A percentile compares a stretch with the other conserved stretches of the same genome.
These are phyloP conservation scores for Neocloeon triangulifer DNA, from an alignment of 1,140 invertebrate genomes.

Conservation along the genomic window DNA sequence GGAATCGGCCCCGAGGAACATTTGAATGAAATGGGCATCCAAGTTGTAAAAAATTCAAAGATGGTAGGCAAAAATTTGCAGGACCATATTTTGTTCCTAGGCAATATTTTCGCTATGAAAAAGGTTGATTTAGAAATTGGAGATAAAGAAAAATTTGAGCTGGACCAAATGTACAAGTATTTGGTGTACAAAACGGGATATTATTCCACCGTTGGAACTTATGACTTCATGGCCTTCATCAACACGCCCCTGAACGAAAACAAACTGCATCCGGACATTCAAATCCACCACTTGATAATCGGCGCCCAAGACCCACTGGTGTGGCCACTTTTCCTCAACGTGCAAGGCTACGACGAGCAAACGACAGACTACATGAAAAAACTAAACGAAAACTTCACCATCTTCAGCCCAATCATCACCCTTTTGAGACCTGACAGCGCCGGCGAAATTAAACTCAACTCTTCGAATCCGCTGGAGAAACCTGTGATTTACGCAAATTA, in stretches of 20 bases:
- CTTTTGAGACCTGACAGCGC: not conserved
- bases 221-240: slow-evolving; percentile 18
- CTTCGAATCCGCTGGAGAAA: not conserved
- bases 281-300: slow-evolving; percentile 9
- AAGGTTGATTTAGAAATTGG: too few relatives aligned
- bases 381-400: too few relatives aligned
- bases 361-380: too few relatives aligned
- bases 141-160: too few relatives aligned
- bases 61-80: slow-evolving; percentile 49
- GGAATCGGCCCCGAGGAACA: slow-evolving; percentile 29
- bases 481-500: slow-evolving; percentile 1
- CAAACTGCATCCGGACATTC: slow-evolving; percentile 17
- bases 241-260: slow-evolving; percentile 14
- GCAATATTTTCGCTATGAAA: too few relatives aligned
- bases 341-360: too few relatives aligned
- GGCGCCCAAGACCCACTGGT: too few relatives aligned
- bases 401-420: too few relatives aligned
- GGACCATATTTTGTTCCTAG: slow-evolving; percentile 32
- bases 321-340: too few relatives aligned
- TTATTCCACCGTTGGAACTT: slow-evolving; percentile 18
- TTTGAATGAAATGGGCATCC: slow-evolving; percentile 21
- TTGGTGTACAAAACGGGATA: slow-evolving; percentile 17
- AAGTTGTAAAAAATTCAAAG: slow-evolving; percentile 23
- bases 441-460: slow-evolving; percentile 1
- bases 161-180: too few relatives aligned